Percentiles rank a stretch among this genome's conserved stretches.
Conservation (phyloP, 2,113 vertebrate genomes). For the Haemorhous mexicanus region DNA sequence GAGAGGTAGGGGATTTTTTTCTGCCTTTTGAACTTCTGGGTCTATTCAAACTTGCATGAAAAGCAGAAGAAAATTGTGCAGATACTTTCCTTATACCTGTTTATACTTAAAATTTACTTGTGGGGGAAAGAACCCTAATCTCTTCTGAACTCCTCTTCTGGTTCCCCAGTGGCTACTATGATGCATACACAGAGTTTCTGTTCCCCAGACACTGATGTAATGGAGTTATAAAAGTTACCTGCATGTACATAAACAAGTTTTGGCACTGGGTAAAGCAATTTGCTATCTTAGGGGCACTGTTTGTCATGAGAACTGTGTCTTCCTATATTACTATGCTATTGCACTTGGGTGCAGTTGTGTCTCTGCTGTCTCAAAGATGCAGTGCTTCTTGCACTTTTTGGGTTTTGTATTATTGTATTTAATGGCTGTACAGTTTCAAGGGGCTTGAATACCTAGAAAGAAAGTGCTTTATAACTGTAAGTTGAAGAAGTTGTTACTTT, state of each 20-base stretch:
- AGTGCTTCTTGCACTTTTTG: neutral
- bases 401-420: neutral
- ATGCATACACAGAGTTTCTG: neutral
- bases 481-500: neutral
- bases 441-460: neutral
- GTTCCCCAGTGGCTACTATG: neutral
- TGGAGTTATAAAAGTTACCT: neutral
- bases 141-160: neutral
- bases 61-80: neutral
- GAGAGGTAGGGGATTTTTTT: conserved; percentile 77
- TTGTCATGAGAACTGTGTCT: neutral
- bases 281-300: neutral
- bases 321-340: neutral
- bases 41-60: neutral
- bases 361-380: neutral
- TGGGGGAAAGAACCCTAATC: neutral
- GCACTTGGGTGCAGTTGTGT: neutral
- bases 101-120: neutral
- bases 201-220: neutral
- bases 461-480: neutral
- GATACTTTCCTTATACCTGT: neutral
- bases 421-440: neutral
- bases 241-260: neutral
- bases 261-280: neutral
- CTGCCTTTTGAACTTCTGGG: neutral